phyloP scores from a whole-genome alignment of 2,888 invertebrate genomes.

The Quadroppia sp. region DNA sequence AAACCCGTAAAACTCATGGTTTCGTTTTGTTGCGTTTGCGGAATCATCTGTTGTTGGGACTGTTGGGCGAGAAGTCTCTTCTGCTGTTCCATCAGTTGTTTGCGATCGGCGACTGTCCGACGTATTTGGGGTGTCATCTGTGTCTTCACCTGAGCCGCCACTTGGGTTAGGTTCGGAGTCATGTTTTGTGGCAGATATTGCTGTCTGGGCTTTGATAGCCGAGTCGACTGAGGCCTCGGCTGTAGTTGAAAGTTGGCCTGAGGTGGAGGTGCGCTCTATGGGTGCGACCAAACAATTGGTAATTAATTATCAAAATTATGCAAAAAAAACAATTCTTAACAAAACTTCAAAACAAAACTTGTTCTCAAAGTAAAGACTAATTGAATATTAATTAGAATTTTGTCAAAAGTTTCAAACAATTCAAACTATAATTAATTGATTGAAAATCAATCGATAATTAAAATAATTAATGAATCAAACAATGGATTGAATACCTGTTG shows the following conservation, averaged over 20 bases:
- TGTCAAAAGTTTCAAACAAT: no score
- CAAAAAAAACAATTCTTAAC: no score
- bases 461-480: background rate
- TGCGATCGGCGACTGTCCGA: slow-evolving; percentile 55
- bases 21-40: slow-evolving; percentile 43
- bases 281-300: background rate
- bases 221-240: slow-evolving; percentile 16
- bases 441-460: background rate
- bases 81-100: slow-evolving; percentile 45
- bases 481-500: slow-evolving; percentile 13
- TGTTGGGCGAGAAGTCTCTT: slow-evolving; percentile 58
- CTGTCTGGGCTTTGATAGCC: background rate
- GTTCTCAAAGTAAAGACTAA: no score
- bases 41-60: slow-evolving; percentile 56
- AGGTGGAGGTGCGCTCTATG: background rate
- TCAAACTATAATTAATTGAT: background rate
- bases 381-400: no score
- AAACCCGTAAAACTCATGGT: slow-evolving; percentile 46
- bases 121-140: slow-evolving; percentile 45
- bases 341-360: no score
- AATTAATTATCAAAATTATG: background rate
- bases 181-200: slow-evolving; percentile 31
- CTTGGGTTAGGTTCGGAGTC: slow-evolving; percentile 18
- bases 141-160: slow-evolving; percentile 22
- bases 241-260: slow-evolving; percentile 34